Conservation (phyloP, 1,140 invertebrate genomes). For the Vollenhovia emeryi region DNA sequence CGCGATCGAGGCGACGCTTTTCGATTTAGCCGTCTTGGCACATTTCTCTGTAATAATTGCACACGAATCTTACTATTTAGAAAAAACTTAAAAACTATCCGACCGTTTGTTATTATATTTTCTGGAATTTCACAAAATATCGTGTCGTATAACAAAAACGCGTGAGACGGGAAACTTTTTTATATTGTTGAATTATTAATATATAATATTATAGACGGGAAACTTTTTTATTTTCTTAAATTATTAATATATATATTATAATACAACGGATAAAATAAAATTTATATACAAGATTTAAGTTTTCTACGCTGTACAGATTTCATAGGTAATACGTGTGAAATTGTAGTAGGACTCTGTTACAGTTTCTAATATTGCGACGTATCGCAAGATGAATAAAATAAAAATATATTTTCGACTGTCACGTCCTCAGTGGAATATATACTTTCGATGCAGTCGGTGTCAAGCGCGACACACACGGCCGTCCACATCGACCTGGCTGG, state of each 20-base stretch:
- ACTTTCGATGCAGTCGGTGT: constrained; percentile 23
- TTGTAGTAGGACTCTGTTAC: background rate
- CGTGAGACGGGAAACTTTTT: background rate
- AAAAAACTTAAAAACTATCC: background rate
- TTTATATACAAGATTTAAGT: background rate
- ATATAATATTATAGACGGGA: background rate
- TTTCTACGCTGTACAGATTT: background rate
- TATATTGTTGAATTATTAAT: background rate
- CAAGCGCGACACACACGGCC: constrained; percentile 52
- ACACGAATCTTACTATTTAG: background rate
- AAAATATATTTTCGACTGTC: background rate
- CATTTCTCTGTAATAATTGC: background rate
- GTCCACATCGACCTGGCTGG: constrained; percentile 51
- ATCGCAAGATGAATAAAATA: background rate
- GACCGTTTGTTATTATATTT: background rate
- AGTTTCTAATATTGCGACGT: background rate
- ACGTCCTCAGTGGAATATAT: background rate
- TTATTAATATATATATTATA: background rate
- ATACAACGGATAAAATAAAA: background rate
- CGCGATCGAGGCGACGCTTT: background rate
- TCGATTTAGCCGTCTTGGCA: background rate
- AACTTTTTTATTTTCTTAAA: too few relatives aligned
- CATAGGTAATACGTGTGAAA: background rate
- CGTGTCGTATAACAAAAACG: background rate
- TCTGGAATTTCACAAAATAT: background rate